Evolutionary conservation across 1,140 invertebrate species (phyloP).

Genomic region (Leptinotarsa undecemlineata): DNA sequence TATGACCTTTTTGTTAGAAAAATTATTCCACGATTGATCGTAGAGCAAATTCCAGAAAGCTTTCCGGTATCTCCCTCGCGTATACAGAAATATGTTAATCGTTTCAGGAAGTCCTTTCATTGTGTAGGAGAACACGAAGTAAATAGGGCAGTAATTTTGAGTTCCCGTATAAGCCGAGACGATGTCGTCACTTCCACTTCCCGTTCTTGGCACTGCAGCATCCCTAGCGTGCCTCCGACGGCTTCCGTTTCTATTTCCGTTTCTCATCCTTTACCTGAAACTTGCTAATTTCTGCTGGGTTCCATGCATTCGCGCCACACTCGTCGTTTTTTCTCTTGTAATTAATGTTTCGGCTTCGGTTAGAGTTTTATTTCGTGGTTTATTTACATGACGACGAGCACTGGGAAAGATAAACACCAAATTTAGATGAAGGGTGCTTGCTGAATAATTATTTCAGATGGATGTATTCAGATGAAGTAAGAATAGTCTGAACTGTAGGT

Average conservation of each 20-base stretch:
- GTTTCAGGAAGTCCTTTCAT: not conserved
- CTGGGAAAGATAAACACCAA: no score
- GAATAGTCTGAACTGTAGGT: no score
- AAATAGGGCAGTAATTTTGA: conserved; percentile 6
- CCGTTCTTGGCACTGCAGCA: conserved; percentile 7
- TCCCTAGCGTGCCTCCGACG: conserved; percentile 6
- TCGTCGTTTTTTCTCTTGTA: not conserved
- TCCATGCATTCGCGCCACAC: conserved; percentile 1
- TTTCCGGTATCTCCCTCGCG: no score
- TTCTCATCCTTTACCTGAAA: conserved; percentile 8
- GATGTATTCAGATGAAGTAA: no score
- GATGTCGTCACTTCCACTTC: conserved; percentile 5
- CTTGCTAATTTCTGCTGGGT: not conserved
- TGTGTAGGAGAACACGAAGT: not conserved
- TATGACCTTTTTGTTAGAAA: no score
- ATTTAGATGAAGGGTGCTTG: no score
- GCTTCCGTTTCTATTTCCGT: conserved; percentile 5
- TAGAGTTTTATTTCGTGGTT: not conserved
- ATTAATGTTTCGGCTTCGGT: conserved; percentile 1
- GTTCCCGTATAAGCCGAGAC: conserved; percentile 2
- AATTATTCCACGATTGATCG: not conserved
- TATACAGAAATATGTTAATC: not conserved
- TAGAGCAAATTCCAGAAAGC: no score
- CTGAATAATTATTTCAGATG: no score
- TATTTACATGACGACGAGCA: no score